Base-by-base conservation (phyloP, 1,140 invertebrate genomes). In the Drosophila auraria region DNA sequence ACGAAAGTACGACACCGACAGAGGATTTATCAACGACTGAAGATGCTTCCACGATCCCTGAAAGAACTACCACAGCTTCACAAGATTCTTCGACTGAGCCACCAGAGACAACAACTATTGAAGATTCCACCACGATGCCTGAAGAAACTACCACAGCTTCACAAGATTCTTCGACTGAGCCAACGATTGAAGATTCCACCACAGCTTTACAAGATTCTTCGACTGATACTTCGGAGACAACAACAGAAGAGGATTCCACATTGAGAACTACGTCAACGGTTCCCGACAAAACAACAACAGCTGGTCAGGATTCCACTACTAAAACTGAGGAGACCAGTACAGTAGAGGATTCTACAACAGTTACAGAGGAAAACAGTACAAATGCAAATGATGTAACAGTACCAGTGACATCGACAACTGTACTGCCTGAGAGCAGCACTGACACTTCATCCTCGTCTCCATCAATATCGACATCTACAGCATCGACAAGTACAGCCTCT, bases 401-500 rank as follows among this genome's bases (percentile, higher is more conserved):
- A 2, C 63, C 27, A 47, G n/a, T 33, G 27, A 54, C 51, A 4
- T 54, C 51, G 12, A 54, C 51, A 9, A 20, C 51, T 36, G 30
- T 7, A 33, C 17, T 14, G 14, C 51, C 51, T 12, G 51, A 36
- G 17, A 54, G 17, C 14, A 54, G 51, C 30, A 36, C 51, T 20
- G 51, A 54, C 8, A 17, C 17, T 3, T 15, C 51, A n/a, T n/a
- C 47, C 36, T 38, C 53, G 2, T 30, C 40, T 14, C 11, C 14
- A 15, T 25, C 60, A 33, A 49, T 11, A 11, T n/a, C n/a, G n/a
- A n/a, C n/a, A n/a, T n/a, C n/a, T n/a, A n/a, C n/a, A n/a, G n/a
- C n/a, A n/a, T 44, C 66, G 5, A 36, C 66, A 45, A 66, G 20
- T 25, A 17, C 59, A 20, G 23, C n/a, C 8, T 15, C 23, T 14